Evolutionary conservation across 1,140 invertebrate genomes (phyloP).

Genomic region (Cyphomyrmex costatus): DNA sequence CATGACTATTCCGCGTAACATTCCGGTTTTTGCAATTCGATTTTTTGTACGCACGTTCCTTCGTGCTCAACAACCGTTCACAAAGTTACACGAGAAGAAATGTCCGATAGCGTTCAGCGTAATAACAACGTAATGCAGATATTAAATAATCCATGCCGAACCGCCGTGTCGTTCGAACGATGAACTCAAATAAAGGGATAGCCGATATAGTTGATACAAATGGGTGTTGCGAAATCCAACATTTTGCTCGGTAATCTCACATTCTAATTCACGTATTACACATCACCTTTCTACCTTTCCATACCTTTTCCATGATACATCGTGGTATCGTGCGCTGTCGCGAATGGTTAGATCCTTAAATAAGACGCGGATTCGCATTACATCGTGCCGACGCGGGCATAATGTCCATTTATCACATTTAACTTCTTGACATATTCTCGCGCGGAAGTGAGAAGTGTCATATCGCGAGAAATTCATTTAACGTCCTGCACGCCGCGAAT

Average conservation of each 20-base stretch:
- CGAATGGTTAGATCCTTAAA: slow-evolving; percentile 18
- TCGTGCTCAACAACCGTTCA: background rate
- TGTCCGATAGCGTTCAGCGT: background rate
- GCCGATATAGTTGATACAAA: slow-evolving; percentile 14
- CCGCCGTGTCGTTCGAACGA: slow-evolving; percentile 25
- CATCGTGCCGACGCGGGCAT: slow-evolving; percentile 11
- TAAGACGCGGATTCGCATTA: slow-evolving; percentile 46
- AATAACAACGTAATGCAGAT: slow-evolving; percentile 36
- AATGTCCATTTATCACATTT: slow-evolving; percentile 58
- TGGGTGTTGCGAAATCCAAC: slow-evolving; percentile 50
- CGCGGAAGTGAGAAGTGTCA: slow-evolving; percentile 36
- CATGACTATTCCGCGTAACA: background rate
- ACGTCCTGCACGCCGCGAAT: slow-evolving; percentile 18
- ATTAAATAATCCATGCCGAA: slow-evolving; percentile 43
- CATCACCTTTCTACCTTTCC: slow-evolving; percentile 55
- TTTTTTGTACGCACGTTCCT: slow-evolving; percentile 3
- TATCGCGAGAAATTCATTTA: slow-evolving; percentile 36
- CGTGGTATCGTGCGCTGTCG: background rate
- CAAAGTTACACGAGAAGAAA: slow-evolving; percentile 15
- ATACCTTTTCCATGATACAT: slow-evolving; percentile 25
- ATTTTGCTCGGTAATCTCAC: slow-evolving; percentile 39
- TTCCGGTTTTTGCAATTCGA: slow-evolving; percentile 6
- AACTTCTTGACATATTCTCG: slow-evolving; percentile 50
- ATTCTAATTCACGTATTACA: slow-evolving; percentile 63
- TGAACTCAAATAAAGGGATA: slow-evolving; percentile 54